A percentile compares a stretch with the other conserved stretches of the same genome.
These are phyloP conservation scores for Sebastes oblongus DNA, from an alignment of 2,797 vertebrate species.

Conservation along the genomic window DNA sequence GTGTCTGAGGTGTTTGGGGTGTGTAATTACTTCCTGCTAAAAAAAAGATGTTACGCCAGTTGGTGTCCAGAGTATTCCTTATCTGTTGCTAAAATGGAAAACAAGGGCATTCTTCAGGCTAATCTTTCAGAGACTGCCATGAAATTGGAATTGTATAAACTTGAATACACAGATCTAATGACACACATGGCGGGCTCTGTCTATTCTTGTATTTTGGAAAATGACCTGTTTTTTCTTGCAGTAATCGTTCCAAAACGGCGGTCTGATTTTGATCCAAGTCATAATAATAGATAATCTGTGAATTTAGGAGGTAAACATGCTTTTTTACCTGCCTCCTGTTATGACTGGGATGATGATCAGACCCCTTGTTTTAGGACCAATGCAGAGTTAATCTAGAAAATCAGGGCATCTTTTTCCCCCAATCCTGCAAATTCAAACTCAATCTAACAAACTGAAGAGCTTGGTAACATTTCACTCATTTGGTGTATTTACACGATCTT, in stretches of 20 bases:
- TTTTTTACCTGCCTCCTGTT: neutral
- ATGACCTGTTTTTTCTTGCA: slow-evolving; percentile 23
- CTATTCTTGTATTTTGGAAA: neutral
- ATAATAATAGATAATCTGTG: neutral
- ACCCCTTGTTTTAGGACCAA: slow-evolving; percentile 1
- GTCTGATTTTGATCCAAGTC: slow-evolving; percentile 26
- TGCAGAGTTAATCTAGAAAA: slow-evolving; percentile 17
- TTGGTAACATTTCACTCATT: slow-evolving; percentile 57
- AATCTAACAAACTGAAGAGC: slow-evolving; percentile 28
- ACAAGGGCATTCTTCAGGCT: neutral
- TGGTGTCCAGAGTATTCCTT: slow-evolving; percentile 3
- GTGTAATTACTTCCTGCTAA: slow-evolving; percentile 22
- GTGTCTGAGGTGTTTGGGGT: slow-evolving; percentile 45
- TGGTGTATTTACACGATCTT: neutral
- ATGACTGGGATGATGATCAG: slow-evolving; percentile 22
- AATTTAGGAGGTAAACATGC: neutral
- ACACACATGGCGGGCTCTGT: neutral
- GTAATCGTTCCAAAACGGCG: neutral
- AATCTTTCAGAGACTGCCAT: neutral
- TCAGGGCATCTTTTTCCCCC: neutral
- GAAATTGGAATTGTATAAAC: neutral
- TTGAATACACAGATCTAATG: neutral
- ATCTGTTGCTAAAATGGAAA: neutral
- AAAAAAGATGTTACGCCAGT: slow-evolving; percentile 28
- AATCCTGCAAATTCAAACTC: slow-evolving; percentile 14